phyloP scores from a whole-genome alignment of 2,113 vertebrate species.

The Dicaeum eximium region DNA sequence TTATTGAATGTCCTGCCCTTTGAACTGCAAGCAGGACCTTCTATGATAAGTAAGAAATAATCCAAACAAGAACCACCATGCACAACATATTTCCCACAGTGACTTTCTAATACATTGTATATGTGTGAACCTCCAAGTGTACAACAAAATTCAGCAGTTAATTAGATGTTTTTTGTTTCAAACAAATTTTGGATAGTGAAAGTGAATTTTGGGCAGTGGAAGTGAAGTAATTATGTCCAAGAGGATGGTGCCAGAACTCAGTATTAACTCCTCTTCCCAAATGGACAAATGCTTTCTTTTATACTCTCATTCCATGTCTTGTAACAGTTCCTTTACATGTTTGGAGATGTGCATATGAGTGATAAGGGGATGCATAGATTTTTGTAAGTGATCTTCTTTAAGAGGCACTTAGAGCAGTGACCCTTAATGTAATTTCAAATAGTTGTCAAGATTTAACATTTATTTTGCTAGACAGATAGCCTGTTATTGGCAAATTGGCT shows the following conservation, averaged over 20 bases:
- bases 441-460: constrained; percentile 46
- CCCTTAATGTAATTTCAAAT: constrained; percentile 47
- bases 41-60: neutral
- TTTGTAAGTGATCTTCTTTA: constrained; percentile 21
- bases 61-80: neutral
- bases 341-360: neutral
- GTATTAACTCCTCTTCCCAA: neutral
- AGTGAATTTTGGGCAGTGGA: neutral
- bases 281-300: neutral
- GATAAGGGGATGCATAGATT: neutral
- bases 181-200: neutral
- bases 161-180: neutral
- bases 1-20: neutral
- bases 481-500: constrained; percentile 52
- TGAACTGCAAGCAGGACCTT: neutral
- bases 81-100: neutral
- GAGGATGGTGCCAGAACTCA: neutral
- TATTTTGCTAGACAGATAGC: constrained; percentile 47
- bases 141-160: neutral
- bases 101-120: neutral
- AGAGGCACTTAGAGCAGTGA: constrained; percentile 15
- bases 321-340: neutral
- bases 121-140: fast-evolving
- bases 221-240: neutral
- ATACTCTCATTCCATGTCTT: neutral